Evolutionary conservation across 2,888 invertebrate species (phyloP).

Genomic region (Lapara coniferarum): DNA sequence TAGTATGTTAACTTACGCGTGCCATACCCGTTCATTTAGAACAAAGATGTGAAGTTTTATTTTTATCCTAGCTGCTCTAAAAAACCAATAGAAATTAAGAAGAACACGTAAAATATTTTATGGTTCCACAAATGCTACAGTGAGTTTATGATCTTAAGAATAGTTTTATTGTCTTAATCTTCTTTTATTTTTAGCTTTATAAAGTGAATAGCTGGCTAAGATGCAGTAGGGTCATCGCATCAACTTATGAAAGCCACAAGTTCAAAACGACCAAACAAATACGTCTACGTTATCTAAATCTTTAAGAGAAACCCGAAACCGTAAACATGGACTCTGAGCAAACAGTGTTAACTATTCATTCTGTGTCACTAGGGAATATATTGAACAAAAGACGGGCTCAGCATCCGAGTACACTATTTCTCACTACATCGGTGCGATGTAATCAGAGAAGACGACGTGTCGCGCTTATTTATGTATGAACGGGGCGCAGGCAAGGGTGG

Average conservation of each 20-base stretch:
- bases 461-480: slow-evolving; percentile 84
- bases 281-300: slow-evolving; percentile 76
- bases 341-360: slow-evolving; percentile 80
- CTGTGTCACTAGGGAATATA: slow-evolving; percentile 75
- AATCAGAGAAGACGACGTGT: slow-evolving; percentile 84
- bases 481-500: slow-evolving; percentile 81
- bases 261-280: slow-evolving; percentile 75
- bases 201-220: background rate
- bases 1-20: slow-evolving; percentile 27
- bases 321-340: slow-evolving; percentile 78
- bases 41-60: slow-evolving; percentile 21
- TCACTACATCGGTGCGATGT: slow-evolving; percentile 83
- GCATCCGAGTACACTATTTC: slow-evolving; percentile 82
- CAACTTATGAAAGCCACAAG: slow-evolving; percentile 61
- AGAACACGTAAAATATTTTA: slow-evolving; percentile 38
- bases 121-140: slow-evolving; percentile 36
- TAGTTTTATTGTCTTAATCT: slow-evolving; percentile 37
- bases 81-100: slow-evolving; percentile 32
- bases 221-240: slow-evolving; percentile 32
- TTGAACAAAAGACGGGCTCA: slow-evolving; percentile 81
- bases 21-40: slow-evolving; percentile 11
- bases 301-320: slow-evolving; percentile 82
- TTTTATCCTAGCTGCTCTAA: slow-evolving; percentile 21
- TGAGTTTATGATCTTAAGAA: slow-evolving; percentile 38
- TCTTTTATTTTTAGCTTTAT: slow-evolving; percentile 28